Evolutionary conservation across 1,140 invertebrate species (phyloP).

Genomic region (Camponotus floridanus): DNA sequence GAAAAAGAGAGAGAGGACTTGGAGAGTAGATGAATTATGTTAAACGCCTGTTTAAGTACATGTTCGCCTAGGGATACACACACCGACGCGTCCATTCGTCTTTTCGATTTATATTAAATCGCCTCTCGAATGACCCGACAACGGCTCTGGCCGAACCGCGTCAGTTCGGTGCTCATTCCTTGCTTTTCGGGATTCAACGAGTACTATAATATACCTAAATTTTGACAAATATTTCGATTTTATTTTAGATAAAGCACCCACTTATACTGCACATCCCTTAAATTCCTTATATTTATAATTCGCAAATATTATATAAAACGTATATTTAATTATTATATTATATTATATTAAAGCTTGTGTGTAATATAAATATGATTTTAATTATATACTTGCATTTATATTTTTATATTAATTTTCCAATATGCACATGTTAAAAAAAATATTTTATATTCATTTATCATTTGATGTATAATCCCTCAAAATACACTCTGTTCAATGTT

Average conservation of each 20-base stretch:
- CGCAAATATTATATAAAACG: background rate
- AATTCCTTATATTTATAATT: background rate
- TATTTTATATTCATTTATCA: background rate
- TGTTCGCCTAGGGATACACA: conserved; percentile 82
- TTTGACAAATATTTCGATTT: background rate
- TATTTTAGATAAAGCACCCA: background rate
- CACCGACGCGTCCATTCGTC: conserved; percentile 80
- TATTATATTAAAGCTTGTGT: background rate
- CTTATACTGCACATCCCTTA: background rate
- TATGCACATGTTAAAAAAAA: background rate
- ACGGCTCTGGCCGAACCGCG: conserved; percentile 46
- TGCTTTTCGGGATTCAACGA: conserved; percentile 5
- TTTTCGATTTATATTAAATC: conserved; percentile 85
- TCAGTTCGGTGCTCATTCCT: conserved; percentile 54
- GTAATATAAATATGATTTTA: background rate
- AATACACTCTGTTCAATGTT: conserved; percentile 16
- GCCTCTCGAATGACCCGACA: conserved; percentile 78
- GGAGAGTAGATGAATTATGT: conserved; percentile 84
- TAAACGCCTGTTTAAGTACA: conserved; percentile 85
- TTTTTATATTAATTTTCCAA: background rate
- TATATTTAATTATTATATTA: background rate
- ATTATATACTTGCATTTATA: background rate
- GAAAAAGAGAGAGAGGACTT: conserved; percentile 6
- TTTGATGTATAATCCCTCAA: background rate
- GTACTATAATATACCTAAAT: conserved; percentile 29